phyloP scores from a whole-genome alignment of 2,888 invertebrate species.

The Diabrotica balteata region DNA sequence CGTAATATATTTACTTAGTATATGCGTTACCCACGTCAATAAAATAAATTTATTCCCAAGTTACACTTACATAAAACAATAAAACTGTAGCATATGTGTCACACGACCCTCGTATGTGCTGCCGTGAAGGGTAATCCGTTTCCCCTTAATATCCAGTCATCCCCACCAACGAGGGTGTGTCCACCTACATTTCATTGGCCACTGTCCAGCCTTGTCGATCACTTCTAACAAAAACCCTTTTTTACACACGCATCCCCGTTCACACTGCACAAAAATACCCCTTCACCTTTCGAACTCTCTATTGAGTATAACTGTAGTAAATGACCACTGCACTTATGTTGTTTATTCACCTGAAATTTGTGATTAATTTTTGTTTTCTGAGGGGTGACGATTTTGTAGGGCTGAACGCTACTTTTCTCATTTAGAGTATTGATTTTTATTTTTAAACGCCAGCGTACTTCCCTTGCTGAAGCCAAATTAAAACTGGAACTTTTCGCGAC shows the following conservation, averaged over 20 bases:
- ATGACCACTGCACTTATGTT: constrained; percentile 7
- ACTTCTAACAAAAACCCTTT: constrained; percentile 37
- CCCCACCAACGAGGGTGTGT: constrained; percentile 46
- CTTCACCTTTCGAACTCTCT: background rate
- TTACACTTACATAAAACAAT: too few relatives aligned
- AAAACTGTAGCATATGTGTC: too few relatives aligned
- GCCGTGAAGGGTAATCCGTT: constrained; percentile 47
- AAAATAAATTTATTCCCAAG: too few relatives aligned
- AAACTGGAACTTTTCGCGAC: constrained; percentile 55
- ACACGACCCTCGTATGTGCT: constrained; percentile 24
- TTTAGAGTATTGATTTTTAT: constrained; percentile 41
- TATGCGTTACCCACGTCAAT: too few relatives aligned
- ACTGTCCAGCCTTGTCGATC: constrained; percentile 47
- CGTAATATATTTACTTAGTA: too few relatives aligned
- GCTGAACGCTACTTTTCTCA: constrained; percentile 17
- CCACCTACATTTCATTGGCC: constrained; percentile 48
- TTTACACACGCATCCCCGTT: constrained; percentile 33
- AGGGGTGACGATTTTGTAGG: constrained; percentile 6
- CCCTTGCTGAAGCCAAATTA: constrained; percentile 54
- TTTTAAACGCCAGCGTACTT: constrained; percentile 42
- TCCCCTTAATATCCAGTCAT: constrained; percentile 42
- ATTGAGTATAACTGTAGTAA: background rate
- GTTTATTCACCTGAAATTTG: constrained; percentile 10
- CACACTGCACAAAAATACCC: constrained; percentile 42
- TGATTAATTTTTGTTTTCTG: constrained; percentile 4